Base-by-base conservation (phyloP, 2,113 vertebrate species). In the Myotis brandtii region DNA sequence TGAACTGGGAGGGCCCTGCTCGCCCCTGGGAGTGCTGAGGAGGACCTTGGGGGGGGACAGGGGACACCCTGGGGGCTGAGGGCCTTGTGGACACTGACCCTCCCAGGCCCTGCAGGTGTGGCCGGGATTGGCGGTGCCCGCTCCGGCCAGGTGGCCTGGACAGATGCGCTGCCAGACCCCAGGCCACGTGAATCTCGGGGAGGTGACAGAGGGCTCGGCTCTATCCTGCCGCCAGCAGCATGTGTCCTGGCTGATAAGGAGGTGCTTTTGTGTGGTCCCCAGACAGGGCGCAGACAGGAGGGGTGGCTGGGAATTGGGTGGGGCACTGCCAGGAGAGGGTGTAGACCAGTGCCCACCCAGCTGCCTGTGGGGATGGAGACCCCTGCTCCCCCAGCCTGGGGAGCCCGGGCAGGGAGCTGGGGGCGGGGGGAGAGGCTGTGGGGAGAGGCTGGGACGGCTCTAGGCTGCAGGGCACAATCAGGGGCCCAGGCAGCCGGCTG, bases 221-320 rank as follows among this genome's bases (percentile, higher is more conserved):
- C 21, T 0, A 0, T 50, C 93, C 79, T 66, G 30, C 25, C 1
- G 21, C 30, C 16, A 6, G 18, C 0, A 0, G 52, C 0, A 1
- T 88, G 92, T 67, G 95, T 62, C 76, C 70, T 6, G 54, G 66
- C 76, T 92, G 95, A 95, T 92, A 89, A 96, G 93, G 43, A 89
- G 27, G 37, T 0, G 9, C 20, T 77, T 95, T 75, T 93, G 59
- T 92, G 77, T 17, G 72, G 21, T 7, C 64, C 18, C 86, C 85
- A 75, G 66, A 88, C 50, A 76, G 9, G 43, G 34, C 67, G 69
- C 18, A 17, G 46, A 48, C n/a, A 72, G 64, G 72, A 52, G 13
- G 40, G 30, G 18, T 1, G 5, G 37, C 59, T 34, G 59, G 69
- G 34, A 21, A 23, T 2, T 85, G 59, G 54, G 46, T 30, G 37